These are phyloP conservation scores for Drosophila falleni DNA, from an alignment of 2,888 invertebrate genomes.

Conservation along the genomic window DNA sequence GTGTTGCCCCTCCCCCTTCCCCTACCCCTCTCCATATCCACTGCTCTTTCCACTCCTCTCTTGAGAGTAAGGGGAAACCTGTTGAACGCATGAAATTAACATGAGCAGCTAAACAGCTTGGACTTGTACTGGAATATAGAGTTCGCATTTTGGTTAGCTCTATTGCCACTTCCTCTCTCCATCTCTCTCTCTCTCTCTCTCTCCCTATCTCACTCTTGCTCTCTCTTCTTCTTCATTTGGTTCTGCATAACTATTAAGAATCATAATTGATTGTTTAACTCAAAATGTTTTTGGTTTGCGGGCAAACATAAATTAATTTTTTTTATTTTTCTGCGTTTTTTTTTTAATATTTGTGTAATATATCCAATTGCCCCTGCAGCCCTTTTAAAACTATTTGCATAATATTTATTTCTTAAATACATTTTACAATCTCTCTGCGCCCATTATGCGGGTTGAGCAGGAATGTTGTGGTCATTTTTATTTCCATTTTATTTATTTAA, in stretches of 20 bases:
- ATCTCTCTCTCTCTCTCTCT: slow-evolving; percentile 8
- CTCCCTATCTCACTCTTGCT: not conserved
- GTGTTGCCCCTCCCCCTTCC: not conserved
- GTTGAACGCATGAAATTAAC: slow-evolving; percentile 78
- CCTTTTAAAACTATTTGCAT: slow-evolving; percentile 54
- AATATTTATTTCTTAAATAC: slow-evolving; percentile 40
- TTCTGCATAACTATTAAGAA: slow-evolving; percentile 57
- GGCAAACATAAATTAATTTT: slow-evolving; percentile 40
- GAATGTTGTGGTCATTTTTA: not conserved
- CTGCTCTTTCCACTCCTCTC: not conserved
- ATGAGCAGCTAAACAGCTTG: slow-evolving; percentile 49
- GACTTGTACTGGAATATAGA: slow-evolving; percentile 48
- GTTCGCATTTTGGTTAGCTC: slow-evolving; percentile 47
- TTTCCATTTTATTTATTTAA: not conserved
- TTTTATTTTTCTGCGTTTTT: not conserved
- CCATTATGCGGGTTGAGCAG: slow-evolving; percentile 37
- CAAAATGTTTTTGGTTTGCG: slow-evolving; percentile 43
- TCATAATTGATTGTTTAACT: slow-evolving; percentile 61
- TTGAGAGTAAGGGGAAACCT: slow-evolving; percentile 51
- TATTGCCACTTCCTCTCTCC: slow-evolving; percentile 51
- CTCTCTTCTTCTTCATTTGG: slow-evolving; percentile 6
- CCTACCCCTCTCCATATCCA: not conserved
- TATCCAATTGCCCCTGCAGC: slow-evolving; percentile 36
- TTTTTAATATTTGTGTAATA: not conserved
- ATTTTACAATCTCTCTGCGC: slow-evolving; percentile 20